These are phyloP conservation scores for Drosophila ochracea DNA, from an alignment of 2,888 invertebrate genomes.

Conservation along the genomic window DNA sequence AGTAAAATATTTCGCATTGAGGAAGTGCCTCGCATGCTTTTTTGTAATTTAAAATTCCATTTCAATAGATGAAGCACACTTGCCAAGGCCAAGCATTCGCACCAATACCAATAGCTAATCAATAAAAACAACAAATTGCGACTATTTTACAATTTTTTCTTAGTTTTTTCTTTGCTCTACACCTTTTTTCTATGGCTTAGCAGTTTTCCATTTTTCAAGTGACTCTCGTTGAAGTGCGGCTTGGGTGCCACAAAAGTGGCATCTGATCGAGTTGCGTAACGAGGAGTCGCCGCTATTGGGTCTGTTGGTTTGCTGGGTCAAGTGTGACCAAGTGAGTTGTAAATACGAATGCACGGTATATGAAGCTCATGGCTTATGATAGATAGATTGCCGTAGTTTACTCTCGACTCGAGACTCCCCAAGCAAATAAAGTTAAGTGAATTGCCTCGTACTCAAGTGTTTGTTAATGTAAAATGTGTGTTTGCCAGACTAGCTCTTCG, in stretches of 20 bases:
- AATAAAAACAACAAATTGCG: conserved; percentile 48
- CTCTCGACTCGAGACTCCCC: conserved; percentile 52
- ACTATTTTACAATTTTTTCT: conserved; percentile 17
- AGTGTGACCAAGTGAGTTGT: conserved; percentile 72
- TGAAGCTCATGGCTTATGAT: conserved; percentile 59
- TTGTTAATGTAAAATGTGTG: conserved; percentile 64
- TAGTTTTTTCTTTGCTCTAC: background rate
- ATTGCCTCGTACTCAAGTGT: conserved; percentile 57
- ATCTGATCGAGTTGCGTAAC: conserved; percentile 63
- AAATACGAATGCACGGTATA: conserved; percentile 52
- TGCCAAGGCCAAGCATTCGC: conserved; percentile 60
- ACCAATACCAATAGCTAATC: conserved; percentile 67
- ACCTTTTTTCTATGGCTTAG: conserved; percentile 9
- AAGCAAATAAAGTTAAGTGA: conserved; percentile 76
- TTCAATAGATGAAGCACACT: conserved; percentile 43
- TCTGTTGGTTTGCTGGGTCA: conserved; percentile 51
- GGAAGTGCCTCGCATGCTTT: conserved; percentile 55
- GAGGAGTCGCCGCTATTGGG: conserved; percentile 15
- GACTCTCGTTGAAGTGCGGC: conserved; percentile 45
- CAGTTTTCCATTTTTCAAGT: conserved; percentile 28
- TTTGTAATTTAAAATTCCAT: conserved; percentile 59
- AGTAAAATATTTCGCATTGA: conserved; percentile 50
- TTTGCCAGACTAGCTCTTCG: background rate
- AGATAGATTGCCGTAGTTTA: conserved; percentile 55
- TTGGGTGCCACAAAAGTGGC: conserved; percentile 47